A percentile compares a stretch with the other conserved stretches of the same genome.
These are phyloP conservation scores for Trochalopteron elliotii DNA, from an alignment of 2,113 vertebrate species.

Conservation along the genomic window DNA sequence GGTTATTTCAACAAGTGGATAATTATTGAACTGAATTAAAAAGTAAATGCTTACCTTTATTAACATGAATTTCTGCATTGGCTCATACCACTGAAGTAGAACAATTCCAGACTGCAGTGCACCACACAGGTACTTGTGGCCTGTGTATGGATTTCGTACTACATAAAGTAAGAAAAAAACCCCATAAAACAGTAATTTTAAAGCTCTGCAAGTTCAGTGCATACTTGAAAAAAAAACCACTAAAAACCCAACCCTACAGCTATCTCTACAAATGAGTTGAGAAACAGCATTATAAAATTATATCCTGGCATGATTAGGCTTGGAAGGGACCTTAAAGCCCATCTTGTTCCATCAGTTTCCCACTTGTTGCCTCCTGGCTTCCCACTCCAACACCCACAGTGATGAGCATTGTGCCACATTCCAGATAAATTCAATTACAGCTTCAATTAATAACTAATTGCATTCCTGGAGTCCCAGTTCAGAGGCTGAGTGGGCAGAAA, in stretches of 20 bases:
- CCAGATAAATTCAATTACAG: neutral
- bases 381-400: neutral
- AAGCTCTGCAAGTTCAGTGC: neutral
- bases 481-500: neutral
- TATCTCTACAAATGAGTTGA: neutral
- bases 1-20: neutral
- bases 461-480: neutral
- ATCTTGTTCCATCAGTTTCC: neutral
- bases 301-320: neutral
- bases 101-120: slow-evolving; percentile 96
- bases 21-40: neutral
- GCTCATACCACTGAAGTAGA: slow-evolving; percentile 98
- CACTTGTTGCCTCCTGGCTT: neutral
- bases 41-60: slow-evolving; percentile 85
- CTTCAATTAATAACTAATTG: neutral
- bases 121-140: slow-evolving; percentile 96
- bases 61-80: slow-evolving; percentile 99
- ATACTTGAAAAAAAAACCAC: neutral
- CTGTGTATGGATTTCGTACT: slow-evolving; percentile 98
- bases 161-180: neutral
- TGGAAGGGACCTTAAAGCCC: neutral
- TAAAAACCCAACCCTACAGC: neutral
- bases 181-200: accelerated
- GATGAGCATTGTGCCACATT: neutral
- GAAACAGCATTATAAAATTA: neutral